Evolutionary conservation across 2,113 vertebrate genomes (phyloP).

Genomic region (Limanda limanda): DNA sequence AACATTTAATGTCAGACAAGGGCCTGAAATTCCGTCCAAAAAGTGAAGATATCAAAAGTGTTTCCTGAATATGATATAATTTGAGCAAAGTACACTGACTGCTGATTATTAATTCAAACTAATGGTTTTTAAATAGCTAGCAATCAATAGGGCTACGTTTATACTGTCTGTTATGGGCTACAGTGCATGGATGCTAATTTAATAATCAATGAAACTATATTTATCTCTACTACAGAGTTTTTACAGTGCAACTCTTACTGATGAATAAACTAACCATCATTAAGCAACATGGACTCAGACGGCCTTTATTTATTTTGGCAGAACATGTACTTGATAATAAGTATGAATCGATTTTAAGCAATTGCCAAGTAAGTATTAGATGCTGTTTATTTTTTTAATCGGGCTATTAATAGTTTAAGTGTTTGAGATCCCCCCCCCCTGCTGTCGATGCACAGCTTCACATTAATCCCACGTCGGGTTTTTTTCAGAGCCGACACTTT

Average conservation of each 20-base stretch:
- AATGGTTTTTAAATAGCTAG: conserved; percentile 29
- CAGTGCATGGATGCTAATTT: background rate
- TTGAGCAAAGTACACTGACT: background rate
- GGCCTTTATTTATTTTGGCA: background rate
- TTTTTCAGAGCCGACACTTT: background rate
- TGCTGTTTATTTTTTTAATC: conserved; percentile 2
- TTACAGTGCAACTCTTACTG: conserved; percentile 1
- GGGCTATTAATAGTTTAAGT: conserved; percentile 28
- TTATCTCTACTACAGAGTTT: background rate
- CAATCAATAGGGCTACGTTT: conserved; percentile 1
- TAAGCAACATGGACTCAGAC: background rate
- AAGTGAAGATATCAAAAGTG: background rate
- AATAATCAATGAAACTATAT: conserved; percentile 13
- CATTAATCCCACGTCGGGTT: background rate
- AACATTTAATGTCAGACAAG: background rate
- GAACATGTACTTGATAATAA: conserved; percentile 20
- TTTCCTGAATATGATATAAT: conserved; percentile 7
- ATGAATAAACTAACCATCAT: background rate
- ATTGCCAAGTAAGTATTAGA: background rate
- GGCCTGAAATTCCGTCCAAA: background rate
- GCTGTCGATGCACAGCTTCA: background rate
- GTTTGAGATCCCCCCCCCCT: conserved; percentile 7
- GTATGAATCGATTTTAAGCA: conserved; percentile 23
- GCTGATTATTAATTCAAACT: conserved; percentile 21
- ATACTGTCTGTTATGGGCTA: background rate